phyloP scores from a whole-genome alignment of 2,888 invertebrate genomes.

The Hydraecia micacea region DNA sequence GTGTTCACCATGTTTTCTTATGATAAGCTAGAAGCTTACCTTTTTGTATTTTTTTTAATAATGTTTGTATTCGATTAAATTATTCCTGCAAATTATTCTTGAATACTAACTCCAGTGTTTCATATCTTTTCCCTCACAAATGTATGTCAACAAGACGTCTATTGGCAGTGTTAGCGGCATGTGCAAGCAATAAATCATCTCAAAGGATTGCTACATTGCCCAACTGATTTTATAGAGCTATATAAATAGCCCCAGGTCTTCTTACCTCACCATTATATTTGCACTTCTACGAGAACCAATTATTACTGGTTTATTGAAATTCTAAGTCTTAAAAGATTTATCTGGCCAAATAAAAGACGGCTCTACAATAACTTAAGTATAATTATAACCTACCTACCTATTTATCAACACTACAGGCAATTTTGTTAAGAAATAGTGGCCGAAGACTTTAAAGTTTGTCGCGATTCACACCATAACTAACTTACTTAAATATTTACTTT shows the following conservation, averaged over 20 bases:
- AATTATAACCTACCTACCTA: neutral
- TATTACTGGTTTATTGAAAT: constrained; percentile 54
- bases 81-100: neutral
- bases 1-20: neutral
- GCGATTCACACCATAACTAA: neutral
- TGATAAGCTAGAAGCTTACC: neutral
- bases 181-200: constrained; percentile 53
- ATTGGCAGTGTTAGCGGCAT: constrained; percentile 53
- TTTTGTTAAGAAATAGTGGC: neutral
- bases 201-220: constrained; percentile 45
- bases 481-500: constrained; percentile 9
- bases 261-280: constrained; percentile 46
- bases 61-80: no score
- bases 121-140: constrained; percentile 11
- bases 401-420: neutral
- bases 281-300: constrained; percentile 46
- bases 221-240: constrained; percentile 56
- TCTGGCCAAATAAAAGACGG: constrained; percentile 13
- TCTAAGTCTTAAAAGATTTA: constrained; percentile 36
- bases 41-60: neutral
- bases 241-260: constrained; percentile 56
- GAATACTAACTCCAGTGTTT: neutral
- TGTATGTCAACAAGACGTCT: constrained; percentile 56
- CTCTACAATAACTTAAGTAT: constrained; percentile 3
- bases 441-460: neutral